Evolutionary conservation across 2,113 vertebrate genomes (phyloP).

Genomic region (Prolemur simus): DNA sequence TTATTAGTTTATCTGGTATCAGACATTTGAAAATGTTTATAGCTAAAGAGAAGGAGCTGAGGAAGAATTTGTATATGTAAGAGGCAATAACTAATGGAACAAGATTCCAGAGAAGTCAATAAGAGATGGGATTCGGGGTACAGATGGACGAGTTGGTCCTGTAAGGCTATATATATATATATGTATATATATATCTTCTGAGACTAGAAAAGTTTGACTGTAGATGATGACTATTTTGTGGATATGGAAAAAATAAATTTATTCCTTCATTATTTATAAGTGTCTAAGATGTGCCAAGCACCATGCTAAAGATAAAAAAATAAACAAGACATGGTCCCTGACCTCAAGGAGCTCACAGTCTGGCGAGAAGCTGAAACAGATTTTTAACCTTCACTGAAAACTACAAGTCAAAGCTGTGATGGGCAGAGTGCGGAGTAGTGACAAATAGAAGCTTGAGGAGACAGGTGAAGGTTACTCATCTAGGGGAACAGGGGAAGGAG

Average conservation of each 20-base stretch:
- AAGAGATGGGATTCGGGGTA: background rate
- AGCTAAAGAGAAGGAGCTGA: background rate
- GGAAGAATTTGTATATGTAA: background rate
- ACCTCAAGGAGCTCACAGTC: background rate
- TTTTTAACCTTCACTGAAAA: background rate
- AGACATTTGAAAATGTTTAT: background rate
- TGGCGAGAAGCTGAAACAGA: background rate
- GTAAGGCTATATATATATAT: background rate
- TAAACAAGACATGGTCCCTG: background rate
- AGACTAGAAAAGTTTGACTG: background rate
- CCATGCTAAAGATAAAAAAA: background rate
- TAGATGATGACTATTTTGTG: background rate
- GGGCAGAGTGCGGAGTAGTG: background rate
- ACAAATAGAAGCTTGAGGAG: background rate
- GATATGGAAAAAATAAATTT: background rate
- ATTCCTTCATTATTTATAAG: background rate
- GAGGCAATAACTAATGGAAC: background rate
- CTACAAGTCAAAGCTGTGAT: background rate
- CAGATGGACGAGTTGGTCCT: background rate
- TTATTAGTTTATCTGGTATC: background rate
- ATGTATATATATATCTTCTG: background rate
- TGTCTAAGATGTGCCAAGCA: background rate
- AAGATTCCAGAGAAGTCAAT: background rate
- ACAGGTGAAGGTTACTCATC: background rate
- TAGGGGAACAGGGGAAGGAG: background rate